These are phyloP conservation scores for Danio jaintianensis DNA, from an alignment of 2,797 vertebrate species.

Conservation along the genomic window DNA sequence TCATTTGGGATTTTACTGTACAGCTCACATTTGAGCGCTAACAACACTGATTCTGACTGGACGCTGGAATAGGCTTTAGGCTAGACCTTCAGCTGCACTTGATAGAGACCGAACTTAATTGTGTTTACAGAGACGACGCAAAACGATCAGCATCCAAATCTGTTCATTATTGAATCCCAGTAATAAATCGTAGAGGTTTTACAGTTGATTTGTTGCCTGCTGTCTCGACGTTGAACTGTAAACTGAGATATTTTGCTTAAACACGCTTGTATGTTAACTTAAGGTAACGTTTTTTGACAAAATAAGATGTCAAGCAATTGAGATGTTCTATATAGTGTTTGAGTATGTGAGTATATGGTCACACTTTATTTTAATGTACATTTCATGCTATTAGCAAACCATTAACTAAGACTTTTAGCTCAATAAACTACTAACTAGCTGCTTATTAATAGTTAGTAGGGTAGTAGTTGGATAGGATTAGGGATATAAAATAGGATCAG, in stretches of 20 bases:
- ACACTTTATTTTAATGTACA: no score
- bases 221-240: not conserved
- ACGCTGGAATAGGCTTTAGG: not conserved
- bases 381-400: no score
- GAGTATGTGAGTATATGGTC: no score
- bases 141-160: not conserved
- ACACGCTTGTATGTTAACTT: no score
- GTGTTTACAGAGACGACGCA: not conserved
- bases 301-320: no score
- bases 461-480: no score
- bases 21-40: not conserved
- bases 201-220: not conserved
- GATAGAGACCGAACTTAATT: constrained; percentile 2
- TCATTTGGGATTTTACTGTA: constrained; percentile 3
- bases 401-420: no score
- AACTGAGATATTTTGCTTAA: not conserved
- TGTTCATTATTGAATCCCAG: not conserved
- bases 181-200: not conserved
- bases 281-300: no score
- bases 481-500: no score
- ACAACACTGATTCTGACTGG: not conserved
- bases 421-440: no score
- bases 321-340: no score
- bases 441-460: no score
- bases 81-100: not conserved